Conservation (phyloP, 1,140 invertebrate species). For the Solenopsis fugax region DNA sequence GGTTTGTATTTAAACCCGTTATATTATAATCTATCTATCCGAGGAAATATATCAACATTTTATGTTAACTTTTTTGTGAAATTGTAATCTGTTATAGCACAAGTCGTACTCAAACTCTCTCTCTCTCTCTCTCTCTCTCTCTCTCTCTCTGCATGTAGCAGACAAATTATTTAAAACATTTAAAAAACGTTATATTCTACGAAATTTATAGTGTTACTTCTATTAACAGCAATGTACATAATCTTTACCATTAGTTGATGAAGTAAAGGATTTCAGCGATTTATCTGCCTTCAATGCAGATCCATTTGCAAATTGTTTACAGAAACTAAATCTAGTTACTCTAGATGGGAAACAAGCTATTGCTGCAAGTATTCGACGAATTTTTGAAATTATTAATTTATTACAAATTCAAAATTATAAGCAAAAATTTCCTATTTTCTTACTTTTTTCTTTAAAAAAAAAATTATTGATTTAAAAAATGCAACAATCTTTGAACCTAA, state of each 20-base stretch:
- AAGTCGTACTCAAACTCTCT: slow-evolving; percentile 6
- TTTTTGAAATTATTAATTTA: slow-evolving; percentile 27
- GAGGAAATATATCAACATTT: slow-evolving; percentile 41
- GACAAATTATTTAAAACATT: slow-evolving; percentile 34
- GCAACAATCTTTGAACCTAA: slow-evolving; percentile 29
- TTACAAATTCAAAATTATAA: slow-evolving; percentile 11
- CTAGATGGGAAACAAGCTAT: slow-evolving; percentile 7
- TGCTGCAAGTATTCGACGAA: slow-evolving; percentile 24
- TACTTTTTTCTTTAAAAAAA: slow-evolving; percentile 33
- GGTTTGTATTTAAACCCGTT: not conserved
- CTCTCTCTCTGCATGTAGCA: slow-evolving; percentile 29
- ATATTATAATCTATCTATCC: slow-evolving; percentile 39
- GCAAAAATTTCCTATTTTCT: no score
- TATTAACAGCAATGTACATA: slow-evolving; percentile 37
- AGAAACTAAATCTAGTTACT: slow-evolving; percentile 25
- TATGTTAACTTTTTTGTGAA: slow-evolving; percentile 37
- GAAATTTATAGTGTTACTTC: slow-evolving; percentile 19
- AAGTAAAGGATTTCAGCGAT: slow-evolving; percentile 32
- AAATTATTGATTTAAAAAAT: slow-evolving; percentile 30
- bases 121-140: no score
- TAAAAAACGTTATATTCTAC: slow-evolving; percentile 8
- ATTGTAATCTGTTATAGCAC: slow-evolving; percentile 26
- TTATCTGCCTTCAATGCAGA: slow-evolving; percentile 27
- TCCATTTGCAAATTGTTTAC: slow-evolving; percentile 45
- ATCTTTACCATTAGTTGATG: slow-evolving; percentile 33